Percentiles rank a stretch among this genome's conserved stretches.
These are phyloP conservation scores for Glyptemys insculpta DNA, from an alignment of 2,797 vertebrate genomes.

Conservation along the genomic window DNA sequence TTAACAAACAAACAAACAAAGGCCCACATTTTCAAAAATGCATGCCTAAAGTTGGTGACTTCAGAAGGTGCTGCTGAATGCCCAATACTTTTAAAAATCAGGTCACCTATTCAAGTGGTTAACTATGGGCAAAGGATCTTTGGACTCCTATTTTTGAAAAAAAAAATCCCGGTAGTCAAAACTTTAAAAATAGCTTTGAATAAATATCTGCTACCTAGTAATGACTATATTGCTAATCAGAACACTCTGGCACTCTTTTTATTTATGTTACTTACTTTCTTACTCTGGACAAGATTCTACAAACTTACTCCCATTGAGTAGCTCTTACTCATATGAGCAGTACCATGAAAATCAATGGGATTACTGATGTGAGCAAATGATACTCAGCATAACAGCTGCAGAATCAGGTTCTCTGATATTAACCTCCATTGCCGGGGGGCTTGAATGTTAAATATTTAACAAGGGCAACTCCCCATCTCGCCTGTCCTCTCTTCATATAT, in stretches of 20 bases:
- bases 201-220: background rate
- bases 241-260: background rate
- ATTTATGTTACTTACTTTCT: background rate
- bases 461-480: background rate
- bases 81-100: background rate
- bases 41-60: background rate
- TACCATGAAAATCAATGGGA: background rate
- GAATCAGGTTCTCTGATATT: background rate
- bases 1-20: background rate
- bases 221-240: fast-evolving
- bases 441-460: background rate
- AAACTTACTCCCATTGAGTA: background rate
- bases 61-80: background rate
- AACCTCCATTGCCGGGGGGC: background rate
- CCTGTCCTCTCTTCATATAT: slow-evolving; percentile 14
- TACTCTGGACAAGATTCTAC: background rate
- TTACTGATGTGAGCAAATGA: background rate
- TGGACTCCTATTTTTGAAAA: background rate
- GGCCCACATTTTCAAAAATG: background rate
- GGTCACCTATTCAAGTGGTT: too few relatives aligned
- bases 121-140: background rate
- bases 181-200: too few relatives aligned
- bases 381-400: background rate
- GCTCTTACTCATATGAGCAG: background rate
- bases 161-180: background rate